phyloP scores from a whole-genome alignment of 2,888 invertebrate species.

The Steromphala cineraria region DNA sequence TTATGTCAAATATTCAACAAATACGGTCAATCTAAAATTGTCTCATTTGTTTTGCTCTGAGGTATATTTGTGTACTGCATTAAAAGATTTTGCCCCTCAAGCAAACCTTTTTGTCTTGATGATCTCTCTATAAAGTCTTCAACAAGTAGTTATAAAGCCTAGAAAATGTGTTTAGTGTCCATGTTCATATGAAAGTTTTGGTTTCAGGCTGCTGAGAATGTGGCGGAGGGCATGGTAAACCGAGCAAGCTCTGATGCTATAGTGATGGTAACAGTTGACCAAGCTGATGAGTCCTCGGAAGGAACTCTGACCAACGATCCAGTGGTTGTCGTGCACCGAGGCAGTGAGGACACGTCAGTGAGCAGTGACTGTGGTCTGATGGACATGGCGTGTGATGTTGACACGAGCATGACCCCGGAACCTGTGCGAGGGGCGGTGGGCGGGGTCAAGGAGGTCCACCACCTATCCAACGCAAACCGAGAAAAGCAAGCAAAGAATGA shows the following conservation, averaged over 20 bases:
- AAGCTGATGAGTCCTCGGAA: constrained; percentile 53
- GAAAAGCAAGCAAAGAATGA: constrained; percentile 40
- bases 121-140: not conserved
- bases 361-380: constrained; percentile 36
- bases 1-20: too few species aligned
- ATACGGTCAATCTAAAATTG: too few species aligned
- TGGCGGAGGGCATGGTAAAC: constrained; percentile 88
- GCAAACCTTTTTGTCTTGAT: not conserved
- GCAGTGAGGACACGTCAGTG: constrained; percentile 35
- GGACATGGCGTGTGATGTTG: constrained; percentile 33
- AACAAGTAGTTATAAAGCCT: too few species aligned
- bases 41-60: too few species aligned
- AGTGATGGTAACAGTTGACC: constrained; percentile 65
- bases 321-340: constrained; percentile 55
- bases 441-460: constrained; percentile 39
- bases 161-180: not conserved
- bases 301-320: constrained; percentile 51
- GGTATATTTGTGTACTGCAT: not conserved
- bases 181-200: not conserved
- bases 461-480: constrained; percentile 34
- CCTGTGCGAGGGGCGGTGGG: constrained; percentile 30
- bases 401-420: constrained; percentile 24
- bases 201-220: constrained; percentile 88
- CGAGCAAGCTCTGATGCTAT: constrained; percentile 78
- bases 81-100: not conserved